A percentile compares a stretch with the other conserved stretches of the same genome.
phyloP scores from a whole-genome alignment of 2,113 vertebrate genomes.

The Pithys albifrons region DNA sequence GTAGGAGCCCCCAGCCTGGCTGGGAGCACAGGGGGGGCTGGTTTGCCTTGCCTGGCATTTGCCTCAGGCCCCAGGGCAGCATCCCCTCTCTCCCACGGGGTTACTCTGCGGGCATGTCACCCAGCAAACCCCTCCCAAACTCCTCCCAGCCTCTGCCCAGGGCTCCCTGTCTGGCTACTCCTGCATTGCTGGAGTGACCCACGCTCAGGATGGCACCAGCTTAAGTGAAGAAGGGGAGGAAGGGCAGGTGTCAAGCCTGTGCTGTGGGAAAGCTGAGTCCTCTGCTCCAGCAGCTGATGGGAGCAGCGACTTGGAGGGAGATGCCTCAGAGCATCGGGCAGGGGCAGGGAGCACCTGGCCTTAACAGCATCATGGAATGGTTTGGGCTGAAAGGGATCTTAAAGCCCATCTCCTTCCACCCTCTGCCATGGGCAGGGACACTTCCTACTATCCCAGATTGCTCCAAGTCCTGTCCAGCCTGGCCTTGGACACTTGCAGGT shows the following conservation, averaged over 20 bases:
- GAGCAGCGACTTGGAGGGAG: background rate
- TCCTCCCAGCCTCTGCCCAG: background rate
- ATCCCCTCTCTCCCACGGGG: accelerated
- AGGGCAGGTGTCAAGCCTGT: background rate
- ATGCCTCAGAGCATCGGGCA: accelerated
- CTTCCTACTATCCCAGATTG: accelerated
- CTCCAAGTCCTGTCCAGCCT: background rate
- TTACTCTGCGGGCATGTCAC: accelerated
- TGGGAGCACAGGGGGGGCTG: accelerated
- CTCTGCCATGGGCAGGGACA: background rate
- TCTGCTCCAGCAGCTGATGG: background rate
- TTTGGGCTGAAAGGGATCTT: background rate
- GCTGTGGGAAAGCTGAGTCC: background rate
- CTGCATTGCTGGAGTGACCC: background rate
- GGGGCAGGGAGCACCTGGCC: background rate
- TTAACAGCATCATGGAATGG: too few relatives aligned
- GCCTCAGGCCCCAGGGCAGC: background rate
- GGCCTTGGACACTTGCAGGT: background rate
- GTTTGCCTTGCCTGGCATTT: background rate
- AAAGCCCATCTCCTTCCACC: background rate
- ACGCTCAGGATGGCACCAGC: background rate
- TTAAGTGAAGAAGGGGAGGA: background rate
- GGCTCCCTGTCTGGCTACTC: accelerated
- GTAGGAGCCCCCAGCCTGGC: conserved; percentile 37
- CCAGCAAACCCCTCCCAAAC: background rate